Conservation (phyloP, 2,797 vertebrate genomes). For the Spinus olivaceus region DNA sequence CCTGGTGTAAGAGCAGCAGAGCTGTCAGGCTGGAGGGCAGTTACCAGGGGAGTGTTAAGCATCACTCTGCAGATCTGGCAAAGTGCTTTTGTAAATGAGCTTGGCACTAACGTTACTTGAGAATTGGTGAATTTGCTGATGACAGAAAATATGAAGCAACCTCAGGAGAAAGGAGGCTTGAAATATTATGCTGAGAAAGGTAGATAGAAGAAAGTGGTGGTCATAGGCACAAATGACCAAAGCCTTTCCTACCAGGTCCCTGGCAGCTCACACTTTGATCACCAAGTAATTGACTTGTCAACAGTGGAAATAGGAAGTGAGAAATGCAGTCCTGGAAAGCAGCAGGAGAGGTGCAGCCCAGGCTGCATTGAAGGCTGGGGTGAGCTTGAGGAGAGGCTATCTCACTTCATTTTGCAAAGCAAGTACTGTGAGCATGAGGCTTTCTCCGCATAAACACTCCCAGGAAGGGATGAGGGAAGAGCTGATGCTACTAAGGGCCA, state of each 20-base stretch:
- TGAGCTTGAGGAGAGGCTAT: neutral
- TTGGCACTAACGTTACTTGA: neutral
- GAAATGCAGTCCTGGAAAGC: neutral
- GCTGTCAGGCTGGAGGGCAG: neutral
- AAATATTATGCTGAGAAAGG: neutral
- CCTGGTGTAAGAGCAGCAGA: neutral
- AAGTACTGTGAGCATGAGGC: neutral
- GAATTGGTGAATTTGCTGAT: conserved; percentile 29
- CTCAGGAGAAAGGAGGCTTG: neutral
- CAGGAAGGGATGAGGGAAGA: neutral
- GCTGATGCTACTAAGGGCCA: neutral
- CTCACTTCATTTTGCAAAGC: neutral
- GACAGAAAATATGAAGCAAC: conserved; percentile 15
- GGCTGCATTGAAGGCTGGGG: neutral
- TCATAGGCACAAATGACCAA: neutral
- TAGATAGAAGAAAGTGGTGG: neutral
- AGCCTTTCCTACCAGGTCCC: neutral
- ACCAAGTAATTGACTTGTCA: neutral
- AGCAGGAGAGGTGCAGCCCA: neutral
- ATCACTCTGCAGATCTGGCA: neutral
- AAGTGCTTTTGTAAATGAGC: conserved; percentile 10
- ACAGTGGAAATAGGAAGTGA: neutral
- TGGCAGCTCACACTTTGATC: neutral
- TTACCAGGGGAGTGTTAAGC: neutral
- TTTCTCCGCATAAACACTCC: neutral